phyloP scores from a whole-genome alignment of 2,797 vertebrate species.

The Rousettus madagascariensis region DNA sequence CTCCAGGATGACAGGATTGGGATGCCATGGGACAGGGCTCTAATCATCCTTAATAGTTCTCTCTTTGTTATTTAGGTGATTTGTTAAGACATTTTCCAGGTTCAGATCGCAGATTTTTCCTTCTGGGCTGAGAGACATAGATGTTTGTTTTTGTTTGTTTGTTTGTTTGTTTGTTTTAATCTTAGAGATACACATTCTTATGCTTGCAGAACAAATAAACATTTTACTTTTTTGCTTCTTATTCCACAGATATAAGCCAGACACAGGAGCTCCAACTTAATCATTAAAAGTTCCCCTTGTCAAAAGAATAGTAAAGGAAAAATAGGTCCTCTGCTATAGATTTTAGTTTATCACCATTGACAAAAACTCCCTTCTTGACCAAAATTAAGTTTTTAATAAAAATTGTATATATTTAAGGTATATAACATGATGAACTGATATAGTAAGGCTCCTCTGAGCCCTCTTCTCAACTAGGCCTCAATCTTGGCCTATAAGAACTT shows the following conservation, averaged over 20 bases:
- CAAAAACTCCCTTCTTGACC: not conserved
- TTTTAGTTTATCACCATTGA: slow-evolving; percentile 9
- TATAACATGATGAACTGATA: not conserved
- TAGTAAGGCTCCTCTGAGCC: not conserved
- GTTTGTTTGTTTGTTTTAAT: not conserved
- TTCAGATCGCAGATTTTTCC: not conserved
- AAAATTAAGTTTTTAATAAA: slow-evolving; percentile 19
- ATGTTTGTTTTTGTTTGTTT: not conserved
- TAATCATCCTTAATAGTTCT: slow-evolving; percentile 37
- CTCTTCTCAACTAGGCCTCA: slow-evolving; percentile 26
- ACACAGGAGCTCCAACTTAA: slow-evolving; percentile 24
- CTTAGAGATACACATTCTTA: not conserved
- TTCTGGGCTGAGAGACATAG: not conserved
- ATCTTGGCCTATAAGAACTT: not conserved
- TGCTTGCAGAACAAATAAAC: slow-evolving; percentile 25
- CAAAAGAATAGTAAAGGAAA: not conserved
- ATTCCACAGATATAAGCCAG: slow-evolving; percentile 48
- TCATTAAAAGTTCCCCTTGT: not conserved
- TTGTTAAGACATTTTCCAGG: slow-evolving; percentile 54
- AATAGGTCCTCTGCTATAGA: not conserved
- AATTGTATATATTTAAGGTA: not conserved
- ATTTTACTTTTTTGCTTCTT: slow-evolving; percentile 47
- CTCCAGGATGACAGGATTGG: slow-evolving; percentile 46
- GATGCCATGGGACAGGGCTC: not conserved
- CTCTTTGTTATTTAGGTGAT: slow-evolving; percentile 48